Conservation (phyloP, 2,888 invertebrate genomes). For the Diplolepis rosae region DNA sequence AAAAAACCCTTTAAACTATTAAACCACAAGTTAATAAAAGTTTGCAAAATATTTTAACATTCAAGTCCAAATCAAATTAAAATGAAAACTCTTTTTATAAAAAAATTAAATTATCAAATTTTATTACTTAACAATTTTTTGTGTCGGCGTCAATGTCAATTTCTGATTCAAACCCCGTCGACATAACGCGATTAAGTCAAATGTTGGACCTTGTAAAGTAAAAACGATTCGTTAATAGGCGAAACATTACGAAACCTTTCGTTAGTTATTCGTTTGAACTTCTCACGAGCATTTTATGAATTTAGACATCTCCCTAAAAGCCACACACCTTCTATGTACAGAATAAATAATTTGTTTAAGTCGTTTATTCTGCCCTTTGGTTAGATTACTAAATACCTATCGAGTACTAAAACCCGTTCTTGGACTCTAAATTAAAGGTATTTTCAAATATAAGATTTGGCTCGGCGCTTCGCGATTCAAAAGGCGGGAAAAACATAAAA, state of each 20-base stretch:
- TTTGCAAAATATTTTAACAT: too few species aligned
- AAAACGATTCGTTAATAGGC: constrained; percentile 11
- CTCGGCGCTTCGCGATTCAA: neutral
- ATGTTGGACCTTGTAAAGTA: neutral
- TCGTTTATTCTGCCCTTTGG: too few species aligned
- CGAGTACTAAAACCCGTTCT: neutral
- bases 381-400: neutral
- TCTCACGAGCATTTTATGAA: neutral
- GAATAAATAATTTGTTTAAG: neutral
- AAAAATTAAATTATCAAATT: neutral
- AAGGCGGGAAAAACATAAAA: constrained; percentile 33
- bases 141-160: neutral
- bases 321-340: neutral
- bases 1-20: too few species aligned
- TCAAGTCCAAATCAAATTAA: neutral
- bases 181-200: constrained; percentile 11
- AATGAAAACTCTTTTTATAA: neutral
- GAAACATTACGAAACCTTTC: constrained; percentile 7
- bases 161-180: neutral
- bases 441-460: constrained; percentile 15
- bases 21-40: too few species aligned
- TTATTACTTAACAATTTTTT: neutral
- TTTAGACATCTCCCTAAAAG: neutral
- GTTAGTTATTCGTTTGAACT: neutral
- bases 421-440: neutral